Base-by-base conservation (phyloP, 2,888 invertebrate species). In the Hyposoter dolosus region DNA sequence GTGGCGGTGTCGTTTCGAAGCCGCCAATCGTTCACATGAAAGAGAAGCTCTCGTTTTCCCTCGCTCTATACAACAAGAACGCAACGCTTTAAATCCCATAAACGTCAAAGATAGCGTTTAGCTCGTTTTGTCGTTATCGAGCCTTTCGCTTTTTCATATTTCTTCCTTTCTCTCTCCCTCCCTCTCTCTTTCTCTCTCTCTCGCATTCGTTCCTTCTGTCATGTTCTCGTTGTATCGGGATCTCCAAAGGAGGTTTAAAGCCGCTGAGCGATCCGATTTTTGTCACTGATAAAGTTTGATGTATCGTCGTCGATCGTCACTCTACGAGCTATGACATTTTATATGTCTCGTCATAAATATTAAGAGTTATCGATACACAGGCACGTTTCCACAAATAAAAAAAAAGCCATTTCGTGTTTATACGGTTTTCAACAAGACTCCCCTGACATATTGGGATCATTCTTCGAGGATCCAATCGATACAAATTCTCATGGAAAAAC, bases 21-120 rank as follows among this genome's bases (percentile, higher is more conserved):
- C 83, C 80, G 77, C 79, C 74, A 72, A 72, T 56, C 66, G 63
- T 63, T 32, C 43, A 15, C 43, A 43, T 40, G 23, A 35, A 45
- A 19, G 71, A 40, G 79, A 84, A 65, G 79, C 60, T 68, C 74
- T 83, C 56, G 63, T 75, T 84, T 47, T 71, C 69, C 69, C 43
- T 43, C 56, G 40, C 40, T 40, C 4, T 35, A 40, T 40, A 35
- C 19, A 50, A 9, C 50, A 35, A 66, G 82, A 72, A 53, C 77
- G 66, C 79, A 79, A 84, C 79, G 79, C 82, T 84, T 87, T 84
- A 85, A 87, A 84, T 87, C 88, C 85, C 82, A 87, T 75, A 79
- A 82, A 86, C 83, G 75, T 85, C 83, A 83, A 85, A 87, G 88
- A 88, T 87, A 87, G 85, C 71, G 50, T 40, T 50, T 77, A 60